Base-by-base conservation (phyloP, 2,797 vertebrate species). In the Synanceia verrucosa region DNA sequence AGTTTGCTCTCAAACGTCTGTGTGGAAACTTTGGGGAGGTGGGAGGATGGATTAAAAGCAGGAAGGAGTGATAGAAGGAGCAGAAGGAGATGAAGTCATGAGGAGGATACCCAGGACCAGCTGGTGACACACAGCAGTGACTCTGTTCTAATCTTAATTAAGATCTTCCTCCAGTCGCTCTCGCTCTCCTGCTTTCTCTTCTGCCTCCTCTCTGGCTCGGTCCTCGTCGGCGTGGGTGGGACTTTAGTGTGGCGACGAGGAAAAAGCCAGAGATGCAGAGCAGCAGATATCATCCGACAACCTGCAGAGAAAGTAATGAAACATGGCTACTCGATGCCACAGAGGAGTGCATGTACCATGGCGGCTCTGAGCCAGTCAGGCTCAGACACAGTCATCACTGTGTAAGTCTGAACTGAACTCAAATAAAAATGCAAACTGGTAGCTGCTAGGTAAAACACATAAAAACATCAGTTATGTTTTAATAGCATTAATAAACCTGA, bases 91-190 rank as follows among this genome's bases (percentile, higher is more conserved):
- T 36, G 48, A n/a, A 74, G 60, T 72, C 65, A 21, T 50, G 71
- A 24, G 1, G 51, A 41, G 50, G 47, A 63, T 39, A 9, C 66
- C 53, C 48, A 39, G 37, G 73, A 16, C 21, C 59, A 71, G 44
- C 64, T 63, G 78, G 48, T 57, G 79, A 78, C 65, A 70, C 66
- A 23, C 60, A 72, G 72, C 66, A 65, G 37, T 67, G 72, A 64
- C 68, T 73, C 71, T 10, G 51, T 9, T 28, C 59, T 36, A 56
- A 84, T 88, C 82, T 78, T 83, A 88, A 88, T 85, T 83, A 81
- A 79, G 68, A 85, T 86, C 75, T 81, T 41, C 51, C 61, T 72
- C 58, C 60, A 78, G 44, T 73, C 52, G 46, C 41, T 65, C 29
- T 37, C 13, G 24, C 34, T 16, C 34, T 48, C 46, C 12, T 52